Conservation (phyloP, 2,797 vertebrate genomes). For the Brachymystax lenok region DNA sequence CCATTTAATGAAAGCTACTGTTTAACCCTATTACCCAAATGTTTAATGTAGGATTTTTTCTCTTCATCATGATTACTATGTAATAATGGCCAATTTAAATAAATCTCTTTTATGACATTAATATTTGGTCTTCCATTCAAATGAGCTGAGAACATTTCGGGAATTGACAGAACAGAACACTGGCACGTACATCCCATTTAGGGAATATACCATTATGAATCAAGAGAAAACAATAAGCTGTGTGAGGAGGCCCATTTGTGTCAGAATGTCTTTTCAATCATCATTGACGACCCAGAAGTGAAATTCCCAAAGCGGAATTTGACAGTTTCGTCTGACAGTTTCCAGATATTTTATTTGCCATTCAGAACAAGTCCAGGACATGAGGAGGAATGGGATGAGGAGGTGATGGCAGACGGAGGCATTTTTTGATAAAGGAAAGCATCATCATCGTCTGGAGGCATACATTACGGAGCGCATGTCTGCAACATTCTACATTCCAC, state of each 20-base stretch:
- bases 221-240: conserved; percentile 53
- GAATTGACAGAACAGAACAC: conserved; percentile 30
- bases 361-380: neutral
- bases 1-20: neutral
- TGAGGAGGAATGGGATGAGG: neutral
- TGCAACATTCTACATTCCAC: neutral
- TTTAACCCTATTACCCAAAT: neutral
- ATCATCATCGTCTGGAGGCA: neutral
- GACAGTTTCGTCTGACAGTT: conserved; percentile 28
- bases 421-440: neutral
- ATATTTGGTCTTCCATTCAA: conserved; percentile 41
- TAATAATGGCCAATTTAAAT: conserved; percentile 19
- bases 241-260: conserved; percentile 38
- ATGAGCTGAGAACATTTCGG: conserved; percentile 28
- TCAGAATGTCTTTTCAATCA: conserved; percentile 61
- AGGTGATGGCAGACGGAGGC: neutral
- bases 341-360: conserved; percentile 16
- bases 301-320: conserved; percentile 44
- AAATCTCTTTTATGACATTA: conserved; percentile 51
- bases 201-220: conserved; percentile 55
- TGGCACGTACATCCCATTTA: conserved; percentile 30
- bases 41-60: neutral
- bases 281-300: conserved; percentile 12
- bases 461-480: neutral
- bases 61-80: neutral